Evolutionary conservation across 2,888 invertebrate genomes (phyloP), one percentile per base, ranked within the genome.

Genomic region (Cordylochernes scorpioides): DNA sequence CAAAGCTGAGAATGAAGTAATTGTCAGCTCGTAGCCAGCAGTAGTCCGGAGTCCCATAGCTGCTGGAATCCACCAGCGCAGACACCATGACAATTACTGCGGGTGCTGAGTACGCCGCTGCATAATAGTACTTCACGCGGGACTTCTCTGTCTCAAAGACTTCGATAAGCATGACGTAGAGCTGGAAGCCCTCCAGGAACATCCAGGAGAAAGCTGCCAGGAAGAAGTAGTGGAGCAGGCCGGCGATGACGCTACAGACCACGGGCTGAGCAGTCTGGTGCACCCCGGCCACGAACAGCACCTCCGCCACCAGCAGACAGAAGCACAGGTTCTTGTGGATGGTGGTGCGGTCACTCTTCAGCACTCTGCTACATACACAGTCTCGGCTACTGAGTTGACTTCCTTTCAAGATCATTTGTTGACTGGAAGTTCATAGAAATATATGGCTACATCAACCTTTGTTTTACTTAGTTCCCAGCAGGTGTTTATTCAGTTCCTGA

Each of bases 251-350:
- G 21, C 80, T 73, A 53, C 86, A 88, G 40, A 75, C 59, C 40
- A 78, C 65, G 46, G 67, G 65, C 51, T 73, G 68, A 50, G 74
- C 68, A 14, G 78, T 82, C 58, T 78, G 72, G 47, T 71, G 69
- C 46, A 88, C 78, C 36, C 88, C 88, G 42, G 70, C 66, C 47
- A 91, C 62, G 58, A 91, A 86, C 33, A 88, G 61, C 38, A 84
- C 59, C 57, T 91, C 86, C 15, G 82, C 84, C 45, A 86, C 61
- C 44, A 91, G 61, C 31, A 91, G 64, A 48, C 82, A 86, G 38
- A 74, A 60, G 57, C 86, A 88, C 41, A 94, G 64, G 59, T 91
- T 86, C 60, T 82, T 82, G 62, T 91, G 88, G 51, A 94, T 91
- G 27, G 84, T 72, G 35, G 77, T 82, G 39, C 88, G 67, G 52